Conservation (phyloP, 1,140 invertebrate genomes). For the Pygmarrhopalites habei region DNA sequence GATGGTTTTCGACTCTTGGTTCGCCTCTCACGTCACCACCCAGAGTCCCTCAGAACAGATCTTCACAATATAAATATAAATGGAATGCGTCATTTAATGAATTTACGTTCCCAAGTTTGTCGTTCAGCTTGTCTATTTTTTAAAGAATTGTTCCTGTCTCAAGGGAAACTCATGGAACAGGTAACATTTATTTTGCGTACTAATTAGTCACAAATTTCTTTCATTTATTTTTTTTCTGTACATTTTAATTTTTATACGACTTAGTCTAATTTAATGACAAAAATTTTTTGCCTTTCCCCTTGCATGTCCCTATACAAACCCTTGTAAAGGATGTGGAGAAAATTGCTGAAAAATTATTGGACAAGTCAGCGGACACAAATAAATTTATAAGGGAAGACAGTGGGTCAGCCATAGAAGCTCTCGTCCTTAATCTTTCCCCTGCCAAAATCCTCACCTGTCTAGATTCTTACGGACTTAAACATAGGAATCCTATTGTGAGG, state of each 20-base stretch:
- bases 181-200: constrained; percentile 44
- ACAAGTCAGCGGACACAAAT: constrained; percentile 85
- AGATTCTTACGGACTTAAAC: constrained; percentile 56
- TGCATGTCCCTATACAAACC: background rate
- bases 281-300: constrained; percentile 11
- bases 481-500: constrained; percentile 77
- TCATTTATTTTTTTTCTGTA: too few species aligned
- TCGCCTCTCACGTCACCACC: constrained; percentile 62
- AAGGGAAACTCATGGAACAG: constrained; percentile 64
- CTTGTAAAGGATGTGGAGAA: constrained; percentile 71
- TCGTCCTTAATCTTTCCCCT: constrained; percentile 63
- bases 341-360: constrained; percentile 66
- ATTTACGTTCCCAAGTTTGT: constrained; percentile 82
- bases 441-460: constrained; percentile 53
- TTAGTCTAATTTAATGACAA: constrained; percentile 10
- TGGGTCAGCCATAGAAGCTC: constrained; percentile 66
- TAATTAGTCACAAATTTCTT: too few species aligned
- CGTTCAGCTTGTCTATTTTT: constrained; percentile 72
- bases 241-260: too few species aligned
- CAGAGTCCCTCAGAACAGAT: constrained; percentile 53
- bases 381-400: constrained; percentile 82
- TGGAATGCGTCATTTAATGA: constrained; percentile 69
- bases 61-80: constrained; percentile 59
- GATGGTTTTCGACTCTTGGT: constrained; percentile 66
- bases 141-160: constrained; percentile 63